A percentile compares a stretch with the other conserved stretches of the same genome.
Evolutionary conservation across 2,113 vertebrate species (phyloP).

Genomic region (Nothobranchius kuhntae): DNA sequence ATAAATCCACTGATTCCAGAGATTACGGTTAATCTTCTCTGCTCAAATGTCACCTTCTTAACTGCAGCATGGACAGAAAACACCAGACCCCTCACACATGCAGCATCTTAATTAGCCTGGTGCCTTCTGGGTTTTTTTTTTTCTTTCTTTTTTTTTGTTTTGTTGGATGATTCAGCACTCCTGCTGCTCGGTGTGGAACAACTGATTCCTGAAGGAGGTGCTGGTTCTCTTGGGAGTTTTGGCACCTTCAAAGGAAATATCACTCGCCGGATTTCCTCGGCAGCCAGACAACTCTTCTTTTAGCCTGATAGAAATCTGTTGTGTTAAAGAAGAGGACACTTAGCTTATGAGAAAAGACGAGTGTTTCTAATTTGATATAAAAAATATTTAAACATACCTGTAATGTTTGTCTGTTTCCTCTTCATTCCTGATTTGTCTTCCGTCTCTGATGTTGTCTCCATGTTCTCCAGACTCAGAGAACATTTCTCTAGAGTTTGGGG

Average conservation of each 20-base stretch:
- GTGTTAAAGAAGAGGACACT: constrained; percentile 23
- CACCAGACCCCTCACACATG: constrained; percentile 32
- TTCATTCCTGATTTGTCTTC: constrained; percentile 63
- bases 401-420: constrained; percentile 88
- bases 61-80: constrained; percentile 13
- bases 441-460: constrained; percentile 55
- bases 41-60: constrained; percentile 55
- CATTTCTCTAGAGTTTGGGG: constrained; percentile 37
- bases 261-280: constrained; percentile 82
- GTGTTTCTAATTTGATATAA: not conserved
- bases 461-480: not conserved
- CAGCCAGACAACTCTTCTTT: constrained; percentile 75
- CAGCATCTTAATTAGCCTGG: constrained; percentile 59
- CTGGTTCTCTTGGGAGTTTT: constrained; percentile 16
- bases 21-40: constrained; percentile 63
- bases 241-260: constrained; percentile 33
- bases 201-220: constrained; percentile 55
- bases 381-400: constrained; percentile 75
- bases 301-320: constrained; percentile 90
- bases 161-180: constrained; percentile 8
- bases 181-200: constrained; percentile 18
- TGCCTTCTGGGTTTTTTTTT: constrained; percentile 13
- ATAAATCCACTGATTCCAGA: constrained; percentile 56
- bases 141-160: not conserved
- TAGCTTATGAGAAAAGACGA: constrained; percentile 1